Percentiles rank a stretch among this genome's conserved stretches.
Evolutionary conservation across 2,888 invertebrate genomes (phyloP).

Genomic region (Doris montereyensis): DNA sequence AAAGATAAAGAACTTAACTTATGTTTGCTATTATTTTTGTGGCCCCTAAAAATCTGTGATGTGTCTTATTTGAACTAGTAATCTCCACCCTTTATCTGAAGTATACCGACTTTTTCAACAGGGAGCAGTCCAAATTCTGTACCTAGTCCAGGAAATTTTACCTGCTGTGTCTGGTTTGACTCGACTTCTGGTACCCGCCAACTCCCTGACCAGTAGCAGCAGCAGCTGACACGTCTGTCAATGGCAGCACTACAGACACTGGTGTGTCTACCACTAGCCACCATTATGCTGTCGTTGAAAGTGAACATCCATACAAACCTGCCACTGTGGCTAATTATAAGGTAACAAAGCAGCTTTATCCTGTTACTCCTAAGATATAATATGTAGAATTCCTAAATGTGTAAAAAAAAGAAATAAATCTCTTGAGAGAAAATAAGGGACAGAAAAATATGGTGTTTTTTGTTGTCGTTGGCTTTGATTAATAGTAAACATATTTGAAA

Average conservation of each 20-base stretch:
- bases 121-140: conserved; percentile 83
- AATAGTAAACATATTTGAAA: too few species aligned
- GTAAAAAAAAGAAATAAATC: neutral
- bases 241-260: conserved; percentile 1
- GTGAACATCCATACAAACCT: conserved; percentile 96
- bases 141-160: conserved; percentile 88
- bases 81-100: too few species aligned
- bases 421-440: neutral
- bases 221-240: conserved; percentile 42
- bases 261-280: conserved; percentile 81
- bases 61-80: too few species aligned
- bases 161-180: conserved; percentile 92
- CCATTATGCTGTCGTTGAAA: conserved; percentile 93
- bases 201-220: conserved; percentile 65
- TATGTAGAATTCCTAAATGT: neutral
- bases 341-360: conserved; percentile 75
- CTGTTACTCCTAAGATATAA: neutral
- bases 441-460: neutral
- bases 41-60: too few species aligned
- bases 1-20: too few species aligned
- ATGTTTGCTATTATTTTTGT: too few species aligned
- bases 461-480: too few species aligned
- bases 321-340: conserved; percentile 81
- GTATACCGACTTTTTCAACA: conserved; percentile 48
- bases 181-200: conserved; percentile 75